phyloP scores from a whole-genome alignment of 2,888 invertebrate species.

The Rhyacophila evoluta region DNA sequence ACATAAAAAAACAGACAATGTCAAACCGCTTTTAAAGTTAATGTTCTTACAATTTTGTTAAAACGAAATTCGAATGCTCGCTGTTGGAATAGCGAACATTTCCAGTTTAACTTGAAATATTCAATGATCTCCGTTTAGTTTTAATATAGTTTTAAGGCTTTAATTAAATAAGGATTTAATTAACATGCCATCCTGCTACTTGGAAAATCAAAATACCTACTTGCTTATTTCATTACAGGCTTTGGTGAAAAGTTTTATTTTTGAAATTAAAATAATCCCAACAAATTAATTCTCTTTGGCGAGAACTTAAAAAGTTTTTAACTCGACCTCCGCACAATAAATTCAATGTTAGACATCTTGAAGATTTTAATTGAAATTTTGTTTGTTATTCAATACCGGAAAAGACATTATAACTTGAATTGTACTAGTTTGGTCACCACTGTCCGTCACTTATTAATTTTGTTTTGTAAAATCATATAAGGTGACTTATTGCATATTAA shows the following conservation, averaged over 20 bases:
- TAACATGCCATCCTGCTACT: neutral
- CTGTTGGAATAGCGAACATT: no score
- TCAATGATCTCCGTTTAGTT: neutral
- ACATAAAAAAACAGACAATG: no score
- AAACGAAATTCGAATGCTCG: no score
- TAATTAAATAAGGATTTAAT: neutral
- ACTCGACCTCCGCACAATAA: neutral
- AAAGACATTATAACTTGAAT: no score
- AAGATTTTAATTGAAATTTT: neutral
- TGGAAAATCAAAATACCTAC: neutral
- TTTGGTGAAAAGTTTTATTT: neutral
- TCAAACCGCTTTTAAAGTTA: no score
- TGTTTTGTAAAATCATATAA: no score
- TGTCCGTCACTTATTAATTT: no score
- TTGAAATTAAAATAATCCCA: neutral
- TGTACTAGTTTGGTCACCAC: no score
- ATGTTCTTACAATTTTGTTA: no score
- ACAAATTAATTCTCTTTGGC: neutral
- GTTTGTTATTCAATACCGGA: neutral
- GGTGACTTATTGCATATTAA: no score
- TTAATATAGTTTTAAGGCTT: neutral
- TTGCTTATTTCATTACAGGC: no score
- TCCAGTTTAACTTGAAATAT: no score
- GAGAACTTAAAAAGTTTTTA: neutral
- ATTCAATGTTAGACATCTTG: neutral